Percentiles rank a stretch among this genome's conserved stretches.
phyloP scores from a whole-genome alignment of 64 coral and sea anemone genomes.

The Stichodactyla helianthus region DNA sequence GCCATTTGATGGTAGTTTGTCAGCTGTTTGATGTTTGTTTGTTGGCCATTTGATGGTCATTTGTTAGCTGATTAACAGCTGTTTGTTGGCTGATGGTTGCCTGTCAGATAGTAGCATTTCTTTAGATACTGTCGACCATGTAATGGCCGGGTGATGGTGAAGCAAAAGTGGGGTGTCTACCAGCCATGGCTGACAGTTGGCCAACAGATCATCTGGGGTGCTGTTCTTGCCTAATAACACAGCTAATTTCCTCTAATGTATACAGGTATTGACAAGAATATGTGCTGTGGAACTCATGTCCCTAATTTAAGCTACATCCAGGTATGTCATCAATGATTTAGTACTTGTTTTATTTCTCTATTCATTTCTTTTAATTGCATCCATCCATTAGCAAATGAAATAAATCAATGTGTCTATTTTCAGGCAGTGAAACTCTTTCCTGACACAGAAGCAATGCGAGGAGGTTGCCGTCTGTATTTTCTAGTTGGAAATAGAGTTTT shows the following conservation, averaged over 20 bases:
- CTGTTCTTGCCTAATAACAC: too few species aligned
- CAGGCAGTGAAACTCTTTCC: slow-evolving; percentile 90
- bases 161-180: too few species aligned
- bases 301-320: slow-evolving; percentile 87
- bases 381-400: background rate
- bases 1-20: too few species aligned
- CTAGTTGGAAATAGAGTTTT: slow-evolving; percentile 80
- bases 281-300: slow-evolving; percentile 99
- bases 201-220: too few species aligned
- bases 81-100: too few species aligned
- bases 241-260: background rate
- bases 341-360: background rate
- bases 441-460: slow-evolving; percentile 75
- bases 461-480: slow-evolving; percentile 78
- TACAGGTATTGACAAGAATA: slow-evolving; percentile 92
- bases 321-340: slow-evolving; percentile 5
- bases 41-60: too few species aligned
- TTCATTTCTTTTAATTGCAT: background rate
- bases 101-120: too few species aligned
- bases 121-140: too few species aligned
- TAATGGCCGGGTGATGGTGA: too few species aligned
- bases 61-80: too few species aligned
- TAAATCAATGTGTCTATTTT: background rate
- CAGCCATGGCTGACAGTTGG: too few species aligned
- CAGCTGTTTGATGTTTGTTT: too few species aligned